phyloP scores from a whole-genome alignment of 2,888 invertebrate species.

The Rhyacophila evoluta region DNA sequence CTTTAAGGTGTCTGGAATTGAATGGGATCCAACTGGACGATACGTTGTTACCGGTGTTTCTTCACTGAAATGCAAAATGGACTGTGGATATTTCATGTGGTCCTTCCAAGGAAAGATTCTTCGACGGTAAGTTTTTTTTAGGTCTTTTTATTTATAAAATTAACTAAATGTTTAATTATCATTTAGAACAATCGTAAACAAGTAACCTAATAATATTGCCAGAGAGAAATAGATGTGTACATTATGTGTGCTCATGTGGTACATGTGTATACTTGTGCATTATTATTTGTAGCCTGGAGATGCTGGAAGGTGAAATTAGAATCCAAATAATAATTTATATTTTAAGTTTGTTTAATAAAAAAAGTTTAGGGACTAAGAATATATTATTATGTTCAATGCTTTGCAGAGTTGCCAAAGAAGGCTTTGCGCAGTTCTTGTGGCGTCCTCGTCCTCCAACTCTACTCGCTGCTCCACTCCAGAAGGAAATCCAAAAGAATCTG shows the following conservation, averaged over 20 bases:
- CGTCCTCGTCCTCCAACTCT: constrained; percentile 92
- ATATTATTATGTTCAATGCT: background rate
- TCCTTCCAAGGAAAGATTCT: constrained; percentile 91
- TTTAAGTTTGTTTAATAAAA: too few relatives aligned
- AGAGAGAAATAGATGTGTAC: too few relatives aligned
- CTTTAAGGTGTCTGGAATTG: constrained; percentile 86
- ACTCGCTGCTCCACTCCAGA: constrained; percentile 85
- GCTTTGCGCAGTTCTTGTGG: constrained; percentile 96
- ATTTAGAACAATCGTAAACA: background rate
- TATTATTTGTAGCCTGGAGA: too few relatives aligned
- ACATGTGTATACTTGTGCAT: too few relatives aligned
- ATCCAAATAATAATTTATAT: too few relatives aligned
- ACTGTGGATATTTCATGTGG: constrained; percentile 95
- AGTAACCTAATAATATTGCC: too few relatives aligned
- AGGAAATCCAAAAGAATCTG: constrained; percentile 96
- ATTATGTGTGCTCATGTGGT: too few relatives aligned
- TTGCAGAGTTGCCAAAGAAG: constrained; percentile 85
- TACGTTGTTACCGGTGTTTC: constrained; percentile 96
- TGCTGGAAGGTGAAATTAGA: too few relatives aligned
- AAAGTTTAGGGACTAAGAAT: too few relatives aligned
- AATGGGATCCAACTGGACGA: constrained; percentile 99
- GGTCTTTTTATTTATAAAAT: too few relatives aligned
- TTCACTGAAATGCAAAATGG: constrained; percentile 95
- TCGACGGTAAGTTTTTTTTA: constrained; percentile 68
- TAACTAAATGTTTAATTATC: too few relatives aligned